Evolutionary conservation across 2,797 vertebrate species (phyloP), one percentile per base, ranked within the genome.

Genomic region (Amniataba percoides): DNA sequence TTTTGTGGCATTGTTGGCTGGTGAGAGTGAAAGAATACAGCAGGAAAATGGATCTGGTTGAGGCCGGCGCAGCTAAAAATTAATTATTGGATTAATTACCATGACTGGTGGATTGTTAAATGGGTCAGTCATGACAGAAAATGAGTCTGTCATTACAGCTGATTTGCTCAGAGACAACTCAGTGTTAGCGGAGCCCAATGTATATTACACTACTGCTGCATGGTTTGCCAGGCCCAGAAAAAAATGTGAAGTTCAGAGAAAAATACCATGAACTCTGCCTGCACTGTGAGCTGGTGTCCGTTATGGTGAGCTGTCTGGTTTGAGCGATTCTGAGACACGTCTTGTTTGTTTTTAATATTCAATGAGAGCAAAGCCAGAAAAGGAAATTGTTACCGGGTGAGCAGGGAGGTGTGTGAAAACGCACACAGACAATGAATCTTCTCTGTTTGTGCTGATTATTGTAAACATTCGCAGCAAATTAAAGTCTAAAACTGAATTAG

Each of bases 101-200:
- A 13, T 19, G 58, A 71, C 69, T 57, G 39, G 43, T n/a, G 39
- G 46, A 46, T 42, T 46, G 63, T 64, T 77, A 31, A 75, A 68
- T 63, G 31, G 73, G 60, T 71, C 40, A 4, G 48, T 34, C 40
- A 45, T 51, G 43, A 55, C 55, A 52, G 55, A 56, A 7, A 57
- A 39, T 39, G 53, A 76, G 42, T 51, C 49, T 25, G 60, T 61
- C 51, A 52, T 70, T 55, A 80, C 59, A 72, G 65, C 34, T 46
- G 53, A 43, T 40, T 61, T 25, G n/a, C n/a, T n/a, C n/a, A n/a
- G n/a, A n/a, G n/a, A n/a, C 61, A 60, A 31, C 58, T 42, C 11
- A 16, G 63, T 31, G 70, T 45, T 36, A 31, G 57, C 34, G 27
- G 9, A 70, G 45, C 21, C 10, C 9, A 18, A 42, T 16, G 67